Evolutionary conservation across 2,888 invertebrate species (phyloP).

Genomic region (Ephialtes manifestator): DNA sequence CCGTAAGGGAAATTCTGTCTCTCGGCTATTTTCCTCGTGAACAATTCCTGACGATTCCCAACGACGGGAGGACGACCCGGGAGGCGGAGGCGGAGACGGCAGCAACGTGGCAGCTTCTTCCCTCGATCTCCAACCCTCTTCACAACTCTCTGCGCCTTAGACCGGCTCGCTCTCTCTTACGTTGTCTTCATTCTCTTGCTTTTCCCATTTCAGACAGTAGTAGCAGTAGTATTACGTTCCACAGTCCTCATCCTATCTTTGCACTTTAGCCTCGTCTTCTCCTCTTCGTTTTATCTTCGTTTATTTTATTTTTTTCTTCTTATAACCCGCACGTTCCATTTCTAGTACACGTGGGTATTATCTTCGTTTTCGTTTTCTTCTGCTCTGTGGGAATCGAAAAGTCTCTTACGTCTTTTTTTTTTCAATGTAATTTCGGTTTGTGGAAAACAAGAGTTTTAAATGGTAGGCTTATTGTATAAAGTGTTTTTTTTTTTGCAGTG

Average conservation of each 20-base stretch:
- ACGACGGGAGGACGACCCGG: slow-evolving; percentile 49
- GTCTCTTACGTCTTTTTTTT: slow-evolving; percentile 28
- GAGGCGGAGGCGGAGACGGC: slow-evolving; percentile 27
- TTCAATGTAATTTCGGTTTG: slow-evolving; percentile 60
- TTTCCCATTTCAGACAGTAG: slow-evolving; percentile 49
- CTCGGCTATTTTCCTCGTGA: slow-evolving; percentile 78
- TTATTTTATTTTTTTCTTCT: slow-evolving; percentile 3
- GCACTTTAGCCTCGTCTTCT: slow-evolving; percentile 54
- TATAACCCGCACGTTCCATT: slow-evolving; percentile 60
- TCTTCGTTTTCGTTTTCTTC: slow-evolving; percentile 20
- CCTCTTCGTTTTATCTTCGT: slow-evolving; percentile 19
- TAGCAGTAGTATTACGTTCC: slow-evolving; percentile 60
- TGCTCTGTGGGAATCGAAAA: slow-evolving; percentile 30
- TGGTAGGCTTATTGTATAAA: slow-evolving; percentile 49
- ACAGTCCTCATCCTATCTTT: slow-evolving; percentile 65
- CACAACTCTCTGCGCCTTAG: slow-evolving; percentile 19
- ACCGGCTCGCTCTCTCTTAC: slow-evolving; percentile 20
- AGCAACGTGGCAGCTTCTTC: slow-evolving; percentile 58
- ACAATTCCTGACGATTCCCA: slow-evolving; percentile 74
- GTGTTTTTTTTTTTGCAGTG: slow-evolving; percentile 19
- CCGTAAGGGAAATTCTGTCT: slow-evolving; percentile 78
- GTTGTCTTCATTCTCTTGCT: slow-evolving; percentile 63
- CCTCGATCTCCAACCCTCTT: slow-evolving; percentile 57
- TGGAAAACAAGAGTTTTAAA: slow-evolving; percentile 44
- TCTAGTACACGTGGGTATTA: slow-evolving; percentile 45